Percentiles rank a stretch among this genome's conserved stretches.
phyloP scores from a whole-genome alignment of 2,888 invertebrate species.

The Caenorhabditis wallacei region DNA sequence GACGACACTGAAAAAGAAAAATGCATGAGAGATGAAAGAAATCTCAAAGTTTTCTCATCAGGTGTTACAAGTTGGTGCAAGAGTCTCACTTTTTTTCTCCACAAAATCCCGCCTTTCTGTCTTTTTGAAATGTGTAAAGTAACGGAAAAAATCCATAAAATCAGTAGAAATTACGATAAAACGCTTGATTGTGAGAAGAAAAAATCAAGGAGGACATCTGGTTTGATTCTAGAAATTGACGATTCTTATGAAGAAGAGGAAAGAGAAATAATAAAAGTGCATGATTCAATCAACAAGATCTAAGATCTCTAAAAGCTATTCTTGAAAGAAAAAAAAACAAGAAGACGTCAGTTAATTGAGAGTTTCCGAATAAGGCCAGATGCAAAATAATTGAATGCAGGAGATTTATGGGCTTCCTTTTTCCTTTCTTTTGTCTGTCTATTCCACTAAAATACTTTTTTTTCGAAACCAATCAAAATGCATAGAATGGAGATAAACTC shows the following conservation, averaged over 20 bases:
- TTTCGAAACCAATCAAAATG: neutral
- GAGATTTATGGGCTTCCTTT: slow-evolving; percentile 46
- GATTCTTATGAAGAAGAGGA: neutral
- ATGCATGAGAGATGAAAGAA: slow-evolving; percentile 2
- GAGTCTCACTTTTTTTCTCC: neutral
- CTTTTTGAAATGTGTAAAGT: slow-evolving; percentile 37
- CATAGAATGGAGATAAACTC: too few species aligned
- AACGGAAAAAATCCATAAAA: slow-evolving; percentile 61
- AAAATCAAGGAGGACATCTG: slow-evolving; percentile 38
- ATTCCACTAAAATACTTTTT: neutral
- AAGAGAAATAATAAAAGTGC: slow-evolving; percentile 28
- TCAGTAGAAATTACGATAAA: slow-evolving; percentile 44
- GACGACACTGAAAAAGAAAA: slow-evolving; percentile 36
- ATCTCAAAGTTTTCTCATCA: slow-evolving; percentile 34
- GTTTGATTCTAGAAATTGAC: slow-evolving; percentile 47
- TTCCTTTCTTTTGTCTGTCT: neutral
- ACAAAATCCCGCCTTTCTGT: slow-evolving; percentile 1
- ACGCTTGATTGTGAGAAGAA: slow-evolving; percentile 29
- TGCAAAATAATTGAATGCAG: slow-evolving; percentile 40
- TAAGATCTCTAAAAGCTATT: slow-evolving; percentile 4
- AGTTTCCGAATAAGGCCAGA: slow-evolving; percentile 49
- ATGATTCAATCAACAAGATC: slow-evolving; percentile 22
- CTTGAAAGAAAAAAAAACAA: neutral
- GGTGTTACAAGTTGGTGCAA: slow-evolving; percentile 57
- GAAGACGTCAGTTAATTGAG: slow-evolving; percentile 34